Conservation (phyloP, 2,113 vertebrate species). For the Gallinago undulata region DNA sequence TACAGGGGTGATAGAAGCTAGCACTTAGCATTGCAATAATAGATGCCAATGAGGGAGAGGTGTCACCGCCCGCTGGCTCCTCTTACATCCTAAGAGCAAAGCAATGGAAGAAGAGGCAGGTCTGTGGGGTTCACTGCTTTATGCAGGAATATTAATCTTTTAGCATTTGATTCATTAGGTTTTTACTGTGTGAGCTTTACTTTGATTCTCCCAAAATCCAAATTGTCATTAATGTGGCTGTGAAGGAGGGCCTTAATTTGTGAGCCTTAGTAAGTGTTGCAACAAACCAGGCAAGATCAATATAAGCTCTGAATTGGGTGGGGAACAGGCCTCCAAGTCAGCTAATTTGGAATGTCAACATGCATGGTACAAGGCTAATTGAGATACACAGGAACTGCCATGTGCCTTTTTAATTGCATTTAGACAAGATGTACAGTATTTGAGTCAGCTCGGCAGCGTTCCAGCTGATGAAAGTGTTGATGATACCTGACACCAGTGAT, state of each 20-base stretch:
- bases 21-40: neutral
- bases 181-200: neutral
- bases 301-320: neutral
- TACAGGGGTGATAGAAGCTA: neutral
- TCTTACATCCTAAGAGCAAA: neutral
- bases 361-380: conserved; percentile 1
- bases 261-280: neutral
- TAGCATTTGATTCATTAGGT: neutral
- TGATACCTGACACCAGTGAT: conserved; percentile 45
- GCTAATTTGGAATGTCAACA: neutral
- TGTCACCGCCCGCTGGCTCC: neutral
- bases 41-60: neutral
- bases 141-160: neutral
- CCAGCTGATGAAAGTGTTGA: conserved; percentile 30
- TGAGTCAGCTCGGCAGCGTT: conserved; percentile 30
- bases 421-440: conserved; percentile 34
- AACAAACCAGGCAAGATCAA: neutral
- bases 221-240: neutral
- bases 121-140: neutral
- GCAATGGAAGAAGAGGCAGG: neutral
- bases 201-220: neutral
- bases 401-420: conserved; percentile 29
- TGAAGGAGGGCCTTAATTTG: neutral
- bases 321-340: neutral
- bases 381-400: conserved; percentile 22